Conservation (phyloP, 2,888 invertebrate genomes). For the Ochropleura leucogaster region DNA sequence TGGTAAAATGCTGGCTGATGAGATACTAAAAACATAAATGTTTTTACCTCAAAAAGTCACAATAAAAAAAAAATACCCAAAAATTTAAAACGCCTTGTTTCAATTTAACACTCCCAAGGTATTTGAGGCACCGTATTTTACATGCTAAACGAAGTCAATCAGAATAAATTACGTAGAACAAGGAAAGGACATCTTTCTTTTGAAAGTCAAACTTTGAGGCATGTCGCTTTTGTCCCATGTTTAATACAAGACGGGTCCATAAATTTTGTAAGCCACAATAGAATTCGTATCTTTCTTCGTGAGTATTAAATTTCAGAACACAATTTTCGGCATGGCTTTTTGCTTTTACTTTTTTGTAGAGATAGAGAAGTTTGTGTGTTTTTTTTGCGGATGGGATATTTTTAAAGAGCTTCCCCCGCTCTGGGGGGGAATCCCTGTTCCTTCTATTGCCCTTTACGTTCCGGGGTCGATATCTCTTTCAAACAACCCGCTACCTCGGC, state of each 20-base stretch:
- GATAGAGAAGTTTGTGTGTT: too few relatives aligned
- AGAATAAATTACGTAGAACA: conserved; percentile 43
- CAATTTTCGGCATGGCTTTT: not conserved
- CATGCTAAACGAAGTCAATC: conserved; percentile 39
- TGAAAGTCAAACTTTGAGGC: conserved; percentile 19
- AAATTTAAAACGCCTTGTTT: conserved; percentile 7
- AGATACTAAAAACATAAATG: not conserved
- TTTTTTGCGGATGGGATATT: too few relatives aligned
- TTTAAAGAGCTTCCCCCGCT: too few relatives aligned
- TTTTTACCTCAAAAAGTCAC: not conserved
- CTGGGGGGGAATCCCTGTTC: too few relatives aligned
- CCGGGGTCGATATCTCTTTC: too few relatives aligned
- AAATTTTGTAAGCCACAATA: conserved; percentile 23
- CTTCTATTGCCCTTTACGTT: too few relatives aligned
- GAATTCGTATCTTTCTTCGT: not conserved
- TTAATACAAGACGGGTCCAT: conserved; percentile 30
- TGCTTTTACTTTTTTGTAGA: too few relatives aligned
- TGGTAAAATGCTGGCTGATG: not conserved
- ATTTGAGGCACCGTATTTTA: conserved; percentile 24
- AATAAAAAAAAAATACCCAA: not conserved
- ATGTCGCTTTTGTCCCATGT: conserved; percentile 16
- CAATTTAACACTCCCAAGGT: not conserved
- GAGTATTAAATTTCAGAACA: not conserved
- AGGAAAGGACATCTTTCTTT: conserved; percentile 4
- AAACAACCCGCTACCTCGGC: too few relatives aligned